Percentiles rank a stretch among this genome's conserved stretches.
phyloP scores from a whole-genome alignment of 2,797 vertebrate genomes.

The Anas acuta region DNA sequence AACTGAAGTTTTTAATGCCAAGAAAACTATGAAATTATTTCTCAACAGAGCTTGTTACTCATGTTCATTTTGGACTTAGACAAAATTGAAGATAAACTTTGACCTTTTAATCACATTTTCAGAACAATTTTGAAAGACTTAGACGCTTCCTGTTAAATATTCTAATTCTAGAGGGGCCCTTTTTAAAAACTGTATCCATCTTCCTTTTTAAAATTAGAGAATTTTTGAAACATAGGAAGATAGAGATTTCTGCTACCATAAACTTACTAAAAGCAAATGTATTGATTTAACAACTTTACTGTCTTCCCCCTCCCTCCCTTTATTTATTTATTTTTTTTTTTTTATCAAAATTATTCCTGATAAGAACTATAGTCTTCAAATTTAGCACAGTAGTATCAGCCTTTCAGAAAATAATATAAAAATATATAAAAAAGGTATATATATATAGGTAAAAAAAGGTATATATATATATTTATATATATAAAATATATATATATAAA shows the following conservation, averaged over 20 bases:
- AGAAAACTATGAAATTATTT: neutral
- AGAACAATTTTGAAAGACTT: conserved; percentile 7
- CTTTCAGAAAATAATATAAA: neutral
- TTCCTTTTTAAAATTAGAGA: neutral
- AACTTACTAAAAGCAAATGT: neutral
- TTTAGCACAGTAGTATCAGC: neutral
- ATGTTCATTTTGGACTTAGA: neutral
- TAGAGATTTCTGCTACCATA: neutral
- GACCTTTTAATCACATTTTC: conserved; percentile 13
- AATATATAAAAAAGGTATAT: too few relatives aligned
- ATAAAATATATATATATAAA: too few relatives aligned
- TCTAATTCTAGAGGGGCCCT: neutral
- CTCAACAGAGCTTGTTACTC: neutral
- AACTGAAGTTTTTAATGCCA: neutral
- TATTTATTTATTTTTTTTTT: neutral
- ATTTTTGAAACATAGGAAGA: neutral
- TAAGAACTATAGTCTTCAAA: conserved; percentile 16
- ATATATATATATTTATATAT: too few relatives aligned
- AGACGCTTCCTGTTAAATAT: neutral
- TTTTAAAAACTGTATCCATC: neutral
- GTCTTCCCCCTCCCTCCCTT: too few relatives aligned
- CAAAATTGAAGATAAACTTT: neutral
- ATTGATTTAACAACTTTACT: neutral
- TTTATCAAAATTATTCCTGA: conserved; percentile 7
- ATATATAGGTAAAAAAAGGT: too few relatives aligned